Conservation (phyloP, 30 jellyfish, hydroid and myxozoan genomes). For the Calvadosia cruxmelitensis region DNA sequence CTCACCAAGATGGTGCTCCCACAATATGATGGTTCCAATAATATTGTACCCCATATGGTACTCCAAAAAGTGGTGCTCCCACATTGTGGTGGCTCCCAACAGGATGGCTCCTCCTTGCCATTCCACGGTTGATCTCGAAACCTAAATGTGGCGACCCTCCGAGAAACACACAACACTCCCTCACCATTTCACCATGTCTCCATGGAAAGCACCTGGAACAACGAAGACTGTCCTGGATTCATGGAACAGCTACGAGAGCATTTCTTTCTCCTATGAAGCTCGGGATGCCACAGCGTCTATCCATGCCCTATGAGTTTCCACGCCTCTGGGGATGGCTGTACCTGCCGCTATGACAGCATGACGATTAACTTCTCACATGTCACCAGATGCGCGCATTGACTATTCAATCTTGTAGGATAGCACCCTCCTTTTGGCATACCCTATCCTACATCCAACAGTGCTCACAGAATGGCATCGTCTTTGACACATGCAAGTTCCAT, state of each 20-base stretch:
- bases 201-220: conserved; percentile 15
- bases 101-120: neutral
- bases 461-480: conserved; percentile 17
- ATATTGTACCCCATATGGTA: too few species aligned
- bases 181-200: conserved; percentile 21
- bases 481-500: conserved; percentile 10
- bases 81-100: conserved; percentile 17
- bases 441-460: conserved; percentile 15
- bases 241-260: conserved; percentile 65
- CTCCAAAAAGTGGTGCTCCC: conserved; percentile 21
- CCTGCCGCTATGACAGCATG: conserved; percentile 32
- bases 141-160: conserved; percentile 21
- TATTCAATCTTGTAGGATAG: conserved; percentile 27
- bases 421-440: conserved; percentile 28
- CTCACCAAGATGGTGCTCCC: too few species aligned
- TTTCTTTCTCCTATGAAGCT: conserved; percentile 10
- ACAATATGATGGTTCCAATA: too few species aligned
- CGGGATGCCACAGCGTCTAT: conserved; percentile 27
- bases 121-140: conserved; percentile 44
- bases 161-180: conserved; percentile 64
- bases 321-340: conserved; percentile 51
- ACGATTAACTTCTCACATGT: conserved; percentile 1
- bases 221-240: conserved; percentile 52
- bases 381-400: conserved; percentile 14
- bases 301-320: conserved; percentile 49